Evolutionary conservation across 2,797 vertebrate species (phyloP).

Genomic region (Cyprinella venusta): DNA sequence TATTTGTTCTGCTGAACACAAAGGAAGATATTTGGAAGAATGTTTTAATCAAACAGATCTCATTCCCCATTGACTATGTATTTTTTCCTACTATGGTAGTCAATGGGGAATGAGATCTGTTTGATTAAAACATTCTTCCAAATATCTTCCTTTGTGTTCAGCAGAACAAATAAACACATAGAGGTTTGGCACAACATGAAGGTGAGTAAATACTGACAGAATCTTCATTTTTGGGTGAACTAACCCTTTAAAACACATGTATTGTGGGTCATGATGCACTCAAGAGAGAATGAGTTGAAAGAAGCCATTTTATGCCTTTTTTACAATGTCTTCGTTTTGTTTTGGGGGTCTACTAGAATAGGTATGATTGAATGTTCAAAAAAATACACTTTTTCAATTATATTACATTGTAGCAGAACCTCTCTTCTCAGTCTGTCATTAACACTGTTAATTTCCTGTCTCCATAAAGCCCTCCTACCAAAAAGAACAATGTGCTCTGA

Average conservation of each 20-base stretch:
- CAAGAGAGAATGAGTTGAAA: background rate
- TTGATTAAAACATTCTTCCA: too few species aligned
- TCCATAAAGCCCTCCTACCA: background rate
- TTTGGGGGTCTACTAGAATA: background rate
- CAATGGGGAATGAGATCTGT: too few species aligned
- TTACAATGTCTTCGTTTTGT: background rate
- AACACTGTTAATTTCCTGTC: background rate
- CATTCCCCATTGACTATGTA: too few species aligned
- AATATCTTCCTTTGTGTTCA: too few species aligned
- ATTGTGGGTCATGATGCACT: slow-evolving; percentile 14
- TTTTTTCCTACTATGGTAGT: too few species aligned
- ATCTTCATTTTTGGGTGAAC: too few species aligned
- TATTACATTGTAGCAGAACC: background rate
- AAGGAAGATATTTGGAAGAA: too few species aligned
- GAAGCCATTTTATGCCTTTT: background rate
- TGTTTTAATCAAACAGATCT: too few species aligned
- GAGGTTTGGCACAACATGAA: too few species aligned
- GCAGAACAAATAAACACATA: too few species aligned
- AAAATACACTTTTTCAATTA: background rate
- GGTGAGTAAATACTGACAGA: too few species aligned
- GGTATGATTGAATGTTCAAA: background rate
- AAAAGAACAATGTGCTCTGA: background rate
- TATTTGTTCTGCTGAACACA: too few species aligned
- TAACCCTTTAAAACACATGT: slow-evolving; percentile 3
- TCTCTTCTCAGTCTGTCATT: background rate